phyloP scores from a whole-genome alignment of 2,888 invertebrate species.

The Bombyx huttoni region DNA sequence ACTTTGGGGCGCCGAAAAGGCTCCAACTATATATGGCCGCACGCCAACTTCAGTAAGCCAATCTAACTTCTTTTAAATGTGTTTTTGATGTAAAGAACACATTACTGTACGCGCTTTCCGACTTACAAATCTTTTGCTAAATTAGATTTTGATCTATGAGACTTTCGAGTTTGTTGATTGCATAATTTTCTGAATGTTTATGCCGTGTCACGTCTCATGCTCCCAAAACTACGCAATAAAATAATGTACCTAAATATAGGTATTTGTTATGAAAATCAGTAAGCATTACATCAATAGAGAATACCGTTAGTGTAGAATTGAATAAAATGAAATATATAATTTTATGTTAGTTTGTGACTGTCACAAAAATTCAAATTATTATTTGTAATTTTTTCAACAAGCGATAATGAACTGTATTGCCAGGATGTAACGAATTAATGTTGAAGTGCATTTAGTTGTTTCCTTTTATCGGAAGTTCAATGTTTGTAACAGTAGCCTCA shows the following conservation, averaged over 20 bases:
- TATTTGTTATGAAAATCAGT: not conserved
- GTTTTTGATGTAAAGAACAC: slow-evolving; percentile 71
- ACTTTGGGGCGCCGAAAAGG: slow-evolving; percentile 56
- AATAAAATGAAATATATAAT: too few relatives aligned
- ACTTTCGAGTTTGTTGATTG: slow-evolving; percentile 31
- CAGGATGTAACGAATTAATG: slow-evolving; percentile 10
- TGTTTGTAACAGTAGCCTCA: slow-evolving; percentile 54
- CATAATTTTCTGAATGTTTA: not conserved
- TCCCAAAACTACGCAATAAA: not conserved
- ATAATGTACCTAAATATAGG: not conserved
- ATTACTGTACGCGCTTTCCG: slow-evolving; percentile 55
- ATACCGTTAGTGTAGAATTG: too few relatives aligned
- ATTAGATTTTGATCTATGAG: slow-evolving; percentile 64
- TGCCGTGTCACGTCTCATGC: not conserved
- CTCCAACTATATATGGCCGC: slow-evolving; percentile 60
- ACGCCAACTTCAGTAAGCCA: slow-evolving; percentile 68
- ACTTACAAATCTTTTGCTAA: slow-evolving; percentile 51
- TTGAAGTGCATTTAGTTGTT: slow-evolving; percentile 6
- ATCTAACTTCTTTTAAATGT: slow-evolving; percentile 73
- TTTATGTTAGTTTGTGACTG: too few relatives aligned
- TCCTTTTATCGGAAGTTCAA: slow-evolving; percentile 31
- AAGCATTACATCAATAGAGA: too few relatives aligned
- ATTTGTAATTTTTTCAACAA: not conserved
- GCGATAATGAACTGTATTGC: slow-evolving; percentile 10
- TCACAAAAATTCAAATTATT: not conserved